Percentiles rank a stretch among this genome's conserved stretches.
phyloP scores from a whole-genome alignment of 2,113 vertebrate genomes.

The Bubo scandiacus region DNA sequence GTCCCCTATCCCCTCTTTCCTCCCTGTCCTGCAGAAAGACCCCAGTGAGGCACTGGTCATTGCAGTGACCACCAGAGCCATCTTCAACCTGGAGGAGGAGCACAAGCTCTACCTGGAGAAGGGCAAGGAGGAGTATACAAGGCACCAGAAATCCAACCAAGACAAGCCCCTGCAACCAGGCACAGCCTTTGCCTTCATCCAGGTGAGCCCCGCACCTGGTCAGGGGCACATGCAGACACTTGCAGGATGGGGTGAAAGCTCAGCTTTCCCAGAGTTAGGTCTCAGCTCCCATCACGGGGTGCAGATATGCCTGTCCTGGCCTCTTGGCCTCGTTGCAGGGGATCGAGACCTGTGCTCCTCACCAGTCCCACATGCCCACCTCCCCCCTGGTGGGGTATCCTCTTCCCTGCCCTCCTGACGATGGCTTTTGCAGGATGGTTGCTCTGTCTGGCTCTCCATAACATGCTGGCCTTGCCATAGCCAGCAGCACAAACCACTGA shows the following conservation, averaged over 20 bases:
- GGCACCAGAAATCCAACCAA: conserved; percentile 38
- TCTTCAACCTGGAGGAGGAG: conserved; percentile 69
- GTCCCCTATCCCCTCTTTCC: not conserved
- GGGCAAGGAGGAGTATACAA: conserved; percentile 50
- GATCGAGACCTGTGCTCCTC: not conserved
- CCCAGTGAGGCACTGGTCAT: conserved; percentile 68
- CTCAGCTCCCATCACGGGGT: accelerated
- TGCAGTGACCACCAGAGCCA: conserved; percentile 72
- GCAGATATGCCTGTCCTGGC: not conserved
- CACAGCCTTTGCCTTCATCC: conserved; percentile 67
- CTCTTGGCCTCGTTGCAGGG: not conserved
- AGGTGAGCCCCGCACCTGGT: conserved; percentile 23
- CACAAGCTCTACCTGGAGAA: conserved; percentile 60
- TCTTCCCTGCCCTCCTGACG: not conserved
- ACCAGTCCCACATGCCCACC: not conserved
- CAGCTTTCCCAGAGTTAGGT: not conserved
- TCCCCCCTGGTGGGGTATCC: accelerated
- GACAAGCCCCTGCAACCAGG: conserved; percentile 54
- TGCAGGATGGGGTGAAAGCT: not conserved
- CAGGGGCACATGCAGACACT: not conserved
- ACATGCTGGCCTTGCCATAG: not conserved
- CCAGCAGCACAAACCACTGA: not conserved
- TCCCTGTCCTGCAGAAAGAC: conserved; percentile 69
- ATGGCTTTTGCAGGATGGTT: not conserved
- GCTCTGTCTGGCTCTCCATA: not conserved